Base-by-base conservation (phyloP, 2,113 vertebrate genomes). In the Crocuta crocuta region DNA sequence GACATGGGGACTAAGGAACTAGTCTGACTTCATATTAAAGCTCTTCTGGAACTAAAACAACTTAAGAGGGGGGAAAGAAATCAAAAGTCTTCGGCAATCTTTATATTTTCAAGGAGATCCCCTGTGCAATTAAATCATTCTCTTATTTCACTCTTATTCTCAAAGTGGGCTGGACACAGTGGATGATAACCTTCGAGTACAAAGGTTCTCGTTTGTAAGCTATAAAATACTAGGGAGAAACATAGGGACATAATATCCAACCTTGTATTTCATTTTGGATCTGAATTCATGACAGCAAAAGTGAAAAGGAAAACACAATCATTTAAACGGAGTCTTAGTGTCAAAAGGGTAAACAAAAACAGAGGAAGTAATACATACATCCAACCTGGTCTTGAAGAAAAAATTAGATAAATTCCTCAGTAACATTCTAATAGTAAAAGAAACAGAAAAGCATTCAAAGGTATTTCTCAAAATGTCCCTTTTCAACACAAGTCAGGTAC, bases 11-110 rank as follows among this genome's bases (percentile, higher is more conserved):
- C 7, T 73, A 80, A 66, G 81, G 15, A 95, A 90, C 68, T 39
- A 97, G 24, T 89, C 43, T 91, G 65, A 86, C 21, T 79, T 73
- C 31, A 68, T 81, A 78, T 90, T 85, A 90, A 86, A 93, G 28
- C 12, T 91, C 35, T 85, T 3, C n/a, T 80, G 55, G 10, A 19
- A 66, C 23, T 21, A 80, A 23, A 19, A 85, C 63, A 90, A 90
- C 13, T 10, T 80, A 55, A 73, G 31, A 11, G 8, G 15, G 7
- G 45, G 45, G 5, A 9, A 9, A 9, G 45, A 9, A 9, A 63
- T 50, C 73, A 84, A 80, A 87, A 45, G 24, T 81, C 15, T 95
- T 89, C 21, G 35, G 12, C 13, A 63, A 93, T 93, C 79, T 90
- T 92, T 80, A 31, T 21, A 70, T 70, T 66, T 89, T 70, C 85